These are phyloP conservation scores for Aurelia sp. DNA, from an alignment of 30 jellyfish, hydroid and myxozoan genomes.

Conservation along the genomic window DNA sequence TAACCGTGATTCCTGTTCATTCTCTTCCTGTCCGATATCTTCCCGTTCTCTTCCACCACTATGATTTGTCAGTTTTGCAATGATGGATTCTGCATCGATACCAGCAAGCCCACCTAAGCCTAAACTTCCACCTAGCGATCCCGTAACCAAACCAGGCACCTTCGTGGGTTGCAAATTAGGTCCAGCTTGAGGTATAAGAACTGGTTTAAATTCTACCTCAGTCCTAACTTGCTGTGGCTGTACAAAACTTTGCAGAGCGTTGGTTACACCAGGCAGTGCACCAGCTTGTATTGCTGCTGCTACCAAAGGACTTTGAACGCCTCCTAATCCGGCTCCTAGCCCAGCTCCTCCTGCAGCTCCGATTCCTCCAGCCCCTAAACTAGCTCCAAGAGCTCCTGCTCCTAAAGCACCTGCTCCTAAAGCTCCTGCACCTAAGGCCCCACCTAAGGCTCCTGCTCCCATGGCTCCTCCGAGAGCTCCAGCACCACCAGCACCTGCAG, in stretches of 20 bases:
- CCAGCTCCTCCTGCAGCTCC: conserved; percentile 28
- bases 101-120: conserved; percentile 90
- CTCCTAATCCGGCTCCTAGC: conserved; percentile 36
- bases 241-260: conserved; percentile 35
- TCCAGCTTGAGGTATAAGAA: conserved; percentile 61
- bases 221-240: conserved; percentile 48
- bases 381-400: conserved; percentile 21
- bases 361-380: conserved; percentile 26
- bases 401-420: conserved; percentile 31
- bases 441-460: conserved; percentile 24
- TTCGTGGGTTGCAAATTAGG: conserved; percentile 9
- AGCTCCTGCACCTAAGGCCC: conserved; percentile 42
- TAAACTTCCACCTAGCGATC: conserved; percentile 79
- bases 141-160: conserved; percentile 54
- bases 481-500: conserved; percentile 24
- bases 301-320: conserved; percentile 10
- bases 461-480: conserved; percentile 34
- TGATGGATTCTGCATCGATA: conserved; percentile 78
- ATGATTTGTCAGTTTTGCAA: conserved; percentile 54
- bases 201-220: conserved; percentile 47
- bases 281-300: conserved; percentile 34
- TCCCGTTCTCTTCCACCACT: conserved; percentile 33
- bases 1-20: not conserved
- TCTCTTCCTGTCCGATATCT: conserved; percentile 20
- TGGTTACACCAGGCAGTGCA: conserved; percentile 14